Conservation (phyloP, 2,888 invertebrate genomes). For the Euzophera pinguis region DNA sequence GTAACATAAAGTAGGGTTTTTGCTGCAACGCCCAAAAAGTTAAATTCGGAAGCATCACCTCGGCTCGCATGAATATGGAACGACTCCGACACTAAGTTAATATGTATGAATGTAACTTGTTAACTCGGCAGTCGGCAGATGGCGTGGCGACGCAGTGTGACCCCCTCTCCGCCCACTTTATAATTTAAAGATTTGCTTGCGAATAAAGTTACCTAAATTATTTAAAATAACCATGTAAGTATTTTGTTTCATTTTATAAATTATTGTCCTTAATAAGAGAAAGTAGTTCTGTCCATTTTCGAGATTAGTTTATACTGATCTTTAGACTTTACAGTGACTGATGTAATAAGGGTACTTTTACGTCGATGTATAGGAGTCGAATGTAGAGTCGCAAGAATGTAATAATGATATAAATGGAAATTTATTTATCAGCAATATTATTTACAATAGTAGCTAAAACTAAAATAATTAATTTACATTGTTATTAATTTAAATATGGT, state of each 20-base stretch:
- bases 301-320: too few species aligned
- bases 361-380: too few species aligned
- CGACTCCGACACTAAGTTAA: constrained; percentile 57
- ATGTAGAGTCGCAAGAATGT: too few species aligned
- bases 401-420: too few species aligned
- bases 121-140: constrained; percentile 54
- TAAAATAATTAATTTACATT: too few species aligned
- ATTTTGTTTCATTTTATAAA: constrained; percentile 8
- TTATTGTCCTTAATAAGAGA: background rate
- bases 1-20: constrained; percentile 8
- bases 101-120: constrained; percentile 73
- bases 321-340: too few species aligned
- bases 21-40: constrained; percentile 17
- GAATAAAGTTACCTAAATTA: constrained; percentile 67
- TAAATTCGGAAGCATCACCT: constrained; percentile 31
- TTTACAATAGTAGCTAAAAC: too few species aligned
- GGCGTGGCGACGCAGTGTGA: constrained; percentile 47
- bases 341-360: too few species aligned
- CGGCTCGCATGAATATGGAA: constrained; percentile 57
- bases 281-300: too few species aligned
- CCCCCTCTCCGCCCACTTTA: constrained; percentile 53
- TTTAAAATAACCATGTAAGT: constrained; percentile 31
- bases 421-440: too few species aligned
- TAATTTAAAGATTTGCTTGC: constrained; percentile 73
- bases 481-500: too few species aligned